Conservation (phyloP, 2,888 invertebrate genomes). For the Palloptera scutellata region DNA sequence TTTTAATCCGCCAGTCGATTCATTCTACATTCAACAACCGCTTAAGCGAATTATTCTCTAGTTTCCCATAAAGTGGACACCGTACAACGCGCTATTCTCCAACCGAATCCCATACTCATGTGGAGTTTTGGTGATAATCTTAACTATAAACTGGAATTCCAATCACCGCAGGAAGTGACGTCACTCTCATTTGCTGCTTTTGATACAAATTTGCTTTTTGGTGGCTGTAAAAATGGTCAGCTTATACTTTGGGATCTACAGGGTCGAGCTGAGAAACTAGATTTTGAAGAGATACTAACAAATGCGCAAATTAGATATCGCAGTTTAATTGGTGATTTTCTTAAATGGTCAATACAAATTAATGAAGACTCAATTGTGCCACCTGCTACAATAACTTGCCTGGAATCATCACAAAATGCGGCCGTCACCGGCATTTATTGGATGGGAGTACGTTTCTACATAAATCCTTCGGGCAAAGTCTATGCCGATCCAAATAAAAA, state of each 20-base stretch:
- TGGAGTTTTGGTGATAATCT: constrained; percentile 80
- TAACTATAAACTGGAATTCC: constrained; percentile 74
- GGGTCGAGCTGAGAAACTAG: constrained; percentile 70
- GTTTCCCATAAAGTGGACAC: constrained; percentile 61
- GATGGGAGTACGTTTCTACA: constrained; percentile 71
- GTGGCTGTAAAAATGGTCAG: constrained; percentile 78
- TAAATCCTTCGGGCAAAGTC: constrained; percentile 71
- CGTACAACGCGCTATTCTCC: constrained; percentile 69
- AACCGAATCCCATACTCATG: constrained; percentile 73
- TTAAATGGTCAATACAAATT: constrained; percentile 75
- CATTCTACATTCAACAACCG: too few relatives aligned
- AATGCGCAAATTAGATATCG: constrained; percentile 72
- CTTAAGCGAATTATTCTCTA: constrained; percentile 10
- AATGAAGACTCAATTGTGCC: constrained; percentile 69
- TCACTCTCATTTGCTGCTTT: constrained; percentile 74
- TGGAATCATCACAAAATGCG: constrained; percentile 71
- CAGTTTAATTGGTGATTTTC: constrained; percentile 69
- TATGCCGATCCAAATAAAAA: constrained; percentile 61
- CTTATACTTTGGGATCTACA: constrained; percentile 76
- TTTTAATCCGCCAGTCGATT: constrained; percentile 45
- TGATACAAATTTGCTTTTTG: constrained; percentile 74
- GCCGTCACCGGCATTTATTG: constrained; percentile 74
- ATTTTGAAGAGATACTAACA: constrained; percentile 70
- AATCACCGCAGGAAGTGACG: constrained; percentile 73
- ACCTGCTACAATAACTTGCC: constrained; percentile 70